Conservation (phyloP, 2,888 invertebrate species). For the Trimorus sp. region DNA sequence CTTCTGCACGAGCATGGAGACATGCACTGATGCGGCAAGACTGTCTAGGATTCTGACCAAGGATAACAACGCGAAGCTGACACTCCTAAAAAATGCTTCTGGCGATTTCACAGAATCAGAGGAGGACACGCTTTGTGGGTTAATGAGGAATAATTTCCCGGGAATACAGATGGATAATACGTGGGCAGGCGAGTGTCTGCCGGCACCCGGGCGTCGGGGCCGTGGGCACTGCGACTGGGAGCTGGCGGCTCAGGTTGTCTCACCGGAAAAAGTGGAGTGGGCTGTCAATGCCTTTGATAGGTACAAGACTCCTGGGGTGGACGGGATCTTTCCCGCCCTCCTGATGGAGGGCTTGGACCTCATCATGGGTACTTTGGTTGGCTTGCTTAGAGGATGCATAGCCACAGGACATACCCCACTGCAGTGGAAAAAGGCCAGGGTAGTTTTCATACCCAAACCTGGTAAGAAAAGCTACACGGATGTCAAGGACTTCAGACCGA, state of each 20-base stretch:
- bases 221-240: too few relatives aligned
- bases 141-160: too few relatives aligned
- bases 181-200: too few relatives aligned
- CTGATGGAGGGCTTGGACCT: background rate
- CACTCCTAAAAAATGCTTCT: too few relatives aligned
- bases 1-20: too few relatives aligned
- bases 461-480: slow-evolving; percentile 4
- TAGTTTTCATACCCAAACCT: background rate
- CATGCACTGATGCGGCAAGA: too few relatives aligned
- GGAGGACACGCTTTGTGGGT: too few relatives aligned
- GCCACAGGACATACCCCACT: background rate
- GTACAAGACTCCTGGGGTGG: background rate
- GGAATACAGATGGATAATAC: too few relatives aligned
- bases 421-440: background rate
- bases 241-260: background rate
- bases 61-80: too few relatives aligned
- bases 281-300: background rate
- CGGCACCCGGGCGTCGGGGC: too few relatives aligned
- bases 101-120: too few relatives aligned
- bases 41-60: too few relatives aligned
- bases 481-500: slow-evolving; percentile 8
- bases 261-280: background rate
- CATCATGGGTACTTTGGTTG: background rate
- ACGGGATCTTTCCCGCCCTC: slow-evolving; percentile 7
- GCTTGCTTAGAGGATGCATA: slow-evolving; percentile 2